These are phyloP conservation scores for Neostethus bicornis DNA, from an alignment of 2,797 vertebrate genomes.

Conservation along the genomic window DNA sequence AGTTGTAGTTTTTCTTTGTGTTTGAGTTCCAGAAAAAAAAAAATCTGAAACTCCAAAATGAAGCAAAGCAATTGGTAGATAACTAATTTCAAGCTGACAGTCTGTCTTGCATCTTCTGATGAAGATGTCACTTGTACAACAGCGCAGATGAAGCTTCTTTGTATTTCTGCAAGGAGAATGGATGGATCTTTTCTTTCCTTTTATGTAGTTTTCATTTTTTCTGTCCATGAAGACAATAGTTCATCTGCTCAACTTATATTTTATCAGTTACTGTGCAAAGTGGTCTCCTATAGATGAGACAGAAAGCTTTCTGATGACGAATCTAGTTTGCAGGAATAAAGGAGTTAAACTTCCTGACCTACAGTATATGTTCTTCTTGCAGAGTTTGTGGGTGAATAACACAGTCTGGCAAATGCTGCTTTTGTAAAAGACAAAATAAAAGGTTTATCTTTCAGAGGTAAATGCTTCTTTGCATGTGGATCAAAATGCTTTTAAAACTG, in stretches of 20 bases:
- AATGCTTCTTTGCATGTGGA: conserved; percentile 44
- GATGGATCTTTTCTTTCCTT: not conserved
- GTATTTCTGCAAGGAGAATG: not conserved
- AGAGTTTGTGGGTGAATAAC: conserved; percentile 17
- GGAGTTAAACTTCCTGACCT: conserved; percentile 15
- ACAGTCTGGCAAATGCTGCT: conserved; percentile 16
- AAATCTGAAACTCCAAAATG: too few species aligned
- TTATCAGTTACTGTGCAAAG: conserved; percentile 2
- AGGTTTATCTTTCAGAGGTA: conserved; percentile 55
- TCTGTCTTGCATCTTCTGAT: too few species aligned
- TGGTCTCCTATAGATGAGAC: not conserved
- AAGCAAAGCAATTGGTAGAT: too few species aligned
- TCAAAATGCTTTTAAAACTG: conserved; percentile 76
- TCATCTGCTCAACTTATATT: not conserved
- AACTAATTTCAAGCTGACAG: too few species aligned
- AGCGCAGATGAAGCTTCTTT: not conserved
- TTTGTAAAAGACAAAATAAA: conserved; percentile 31
- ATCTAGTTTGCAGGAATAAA: not conserved
- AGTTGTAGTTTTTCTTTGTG: not conserved
- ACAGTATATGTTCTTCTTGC: conserved; percentile 7
- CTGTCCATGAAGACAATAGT: not conserved
- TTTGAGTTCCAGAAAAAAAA: too few species aligned
- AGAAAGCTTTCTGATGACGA: not conserved
- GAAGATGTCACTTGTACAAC: too few species aligned
- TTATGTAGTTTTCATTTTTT: not conserved